Percentiles rank a stretch among this genome's conserved stretches.
phyloP scores from a whole-genome alignment of 2,113 vertebrate species.

The Neomonachus schauinslandi region DNA sequence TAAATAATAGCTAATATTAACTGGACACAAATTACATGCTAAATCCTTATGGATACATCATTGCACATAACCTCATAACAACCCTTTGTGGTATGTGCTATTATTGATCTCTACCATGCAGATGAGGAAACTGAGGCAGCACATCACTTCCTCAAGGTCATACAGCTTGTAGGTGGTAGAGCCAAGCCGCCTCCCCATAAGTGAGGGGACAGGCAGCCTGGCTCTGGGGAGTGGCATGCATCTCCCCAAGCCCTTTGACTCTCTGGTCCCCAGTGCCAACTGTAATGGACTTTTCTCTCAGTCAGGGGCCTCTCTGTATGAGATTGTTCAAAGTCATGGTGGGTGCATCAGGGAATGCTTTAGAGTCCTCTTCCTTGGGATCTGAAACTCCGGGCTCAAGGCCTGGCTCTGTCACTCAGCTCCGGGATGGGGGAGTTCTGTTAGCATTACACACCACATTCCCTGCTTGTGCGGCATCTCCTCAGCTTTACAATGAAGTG shows the following conservation, averaged over 20 bases:
- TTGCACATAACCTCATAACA: not conserved
- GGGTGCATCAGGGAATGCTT: not conserved
- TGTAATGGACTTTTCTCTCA: not conserved
- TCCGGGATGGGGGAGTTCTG: fast-evolving
- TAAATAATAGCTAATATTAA: not conserved
- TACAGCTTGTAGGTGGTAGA: no score
- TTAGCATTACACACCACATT: not conserved
- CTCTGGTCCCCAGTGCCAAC: not conserved
- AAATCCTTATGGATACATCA: not conserved
- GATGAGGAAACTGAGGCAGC: not conserved
- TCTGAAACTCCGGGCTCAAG: not conserved
- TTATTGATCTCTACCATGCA: not conserved
- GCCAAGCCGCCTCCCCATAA: fast-evolving
- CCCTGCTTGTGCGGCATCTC: not conserved
- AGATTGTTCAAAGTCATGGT: not conserved
- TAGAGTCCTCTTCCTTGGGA: not conserved
- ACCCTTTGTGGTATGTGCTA: not conserved
- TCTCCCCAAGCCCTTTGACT: not conserved
- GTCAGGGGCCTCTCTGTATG: not conserved
- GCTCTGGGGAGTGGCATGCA: not conserved
- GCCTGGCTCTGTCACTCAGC: not conserved
- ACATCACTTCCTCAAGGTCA: not conserved
- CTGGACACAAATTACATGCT: not conserved
- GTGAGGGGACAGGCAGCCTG: not conserved
- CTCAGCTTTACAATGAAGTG: not conserved